Conservation (phyloP, 2,797 vertebrate species). For the Bradypodion pumilum region DNA sequence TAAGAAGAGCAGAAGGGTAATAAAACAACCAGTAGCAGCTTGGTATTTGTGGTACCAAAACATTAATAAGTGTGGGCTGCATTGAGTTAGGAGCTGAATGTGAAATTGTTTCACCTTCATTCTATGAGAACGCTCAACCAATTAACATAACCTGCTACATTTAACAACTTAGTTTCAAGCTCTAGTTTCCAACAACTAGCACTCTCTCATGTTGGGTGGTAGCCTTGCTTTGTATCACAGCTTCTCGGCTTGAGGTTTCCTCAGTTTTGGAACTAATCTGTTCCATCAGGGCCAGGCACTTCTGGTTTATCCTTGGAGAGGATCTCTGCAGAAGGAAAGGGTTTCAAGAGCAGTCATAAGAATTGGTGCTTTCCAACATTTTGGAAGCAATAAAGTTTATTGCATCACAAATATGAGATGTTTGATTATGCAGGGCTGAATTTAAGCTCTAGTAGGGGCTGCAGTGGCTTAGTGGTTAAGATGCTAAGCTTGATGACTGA, state of each 20-base stretch:
- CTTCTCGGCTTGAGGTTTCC: neutral
- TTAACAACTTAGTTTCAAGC: too few relatives aligned
- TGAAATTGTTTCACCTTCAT: too few relatives aligned
- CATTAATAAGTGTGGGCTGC: too few relatives aligned
- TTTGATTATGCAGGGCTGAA: neutral
- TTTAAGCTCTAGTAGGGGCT: neutral
- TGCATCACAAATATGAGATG: neutral
- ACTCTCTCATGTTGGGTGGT: neutral
- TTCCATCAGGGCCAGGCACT: neutral
- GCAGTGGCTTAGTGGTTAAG: too few relatives aligned
- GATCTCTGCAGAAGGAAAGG: neutral
- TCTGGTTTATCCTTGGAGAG: neutral
- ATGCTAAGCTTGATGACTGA: too few relatives aligned
- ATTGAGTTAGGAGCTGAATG: too few relatives aligned
- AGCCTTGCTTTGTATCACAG: neutral
- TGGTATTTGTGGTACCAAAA: too few relatives aligned
- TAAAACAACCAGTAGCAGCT: too few relatives aligned
- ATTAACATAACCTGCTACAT: too few relatives aligned
- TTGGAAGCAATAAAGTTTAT: neutral
- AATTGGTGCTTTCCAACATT: neutral
- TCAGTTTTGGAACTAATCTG: neutral
- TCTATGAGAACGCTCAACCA: too few relatives aligned
- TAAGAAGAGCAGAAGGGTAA: too few relatives aligned
- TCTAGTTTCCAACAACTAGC: too few relatives aligned
- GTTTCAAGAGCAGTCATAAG: neutral